Conservation (phyloP, 1,140 invertebrate genomes). For the Drosophila busckii region DNA sequence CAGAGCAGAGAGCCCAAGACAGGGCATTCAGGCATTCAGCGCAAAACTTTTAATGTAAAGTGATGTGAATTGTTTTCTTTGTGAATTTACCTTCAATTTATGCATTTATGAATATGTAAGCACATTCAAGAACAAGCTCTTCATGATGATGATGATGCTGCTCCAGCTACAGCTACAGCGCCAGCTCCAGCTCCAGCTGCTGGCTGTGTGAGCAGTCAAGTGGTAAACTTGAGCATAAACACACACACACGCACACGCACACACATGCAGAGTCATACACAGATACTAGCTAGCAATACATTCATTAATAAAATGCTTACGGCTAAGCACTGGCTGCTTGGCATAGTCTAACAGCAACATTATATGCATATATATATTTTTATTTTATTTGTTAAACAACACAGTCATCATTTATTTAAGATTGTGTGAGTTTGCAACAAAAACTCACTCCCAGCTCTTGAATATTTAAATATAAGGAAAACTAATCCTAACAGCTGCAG, state of each 20-base stretch:
- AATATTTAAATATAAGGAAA: no score
- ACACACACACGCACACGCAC: conserved; percentile 18
- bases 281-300: conserved; percentile 38
- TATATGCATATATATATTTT: no score
- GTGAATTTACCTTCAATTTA: conserved; percentile 76
- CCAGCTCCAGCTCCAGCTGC: no score
- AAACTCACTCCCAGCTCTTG: no score
- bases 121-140: conserved; percentile 46
- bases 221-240: conserved; percentile 51
- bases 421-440: no score
- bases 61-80: conserved; percentile 76
- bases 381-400: no score
- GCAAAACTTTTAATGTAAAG: conserved; percentile 67
- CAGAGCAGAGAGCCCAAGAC: not conserved
- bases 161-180: no score
- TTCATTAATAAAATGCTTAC: conserved; percentile 72
- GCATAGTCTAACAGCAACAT: no score
- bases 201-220: conserved; percentile 56
- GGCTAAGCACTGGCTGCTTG: conserved; percentile 56
- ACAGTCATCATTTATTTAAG: no score
- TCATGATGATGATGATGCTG: no score
- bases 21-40: conserved; percentile 9
- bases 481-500: no score
- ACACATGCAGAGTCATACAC: conserved; percentile 11
- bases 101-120: conserved; percentile 77